Evolutionary conservation across 92 coral and sea anemone species (phyloP), one percentile per base, ranked within the genome.

Genomic region (Palythoa grandiflora): DNA sequence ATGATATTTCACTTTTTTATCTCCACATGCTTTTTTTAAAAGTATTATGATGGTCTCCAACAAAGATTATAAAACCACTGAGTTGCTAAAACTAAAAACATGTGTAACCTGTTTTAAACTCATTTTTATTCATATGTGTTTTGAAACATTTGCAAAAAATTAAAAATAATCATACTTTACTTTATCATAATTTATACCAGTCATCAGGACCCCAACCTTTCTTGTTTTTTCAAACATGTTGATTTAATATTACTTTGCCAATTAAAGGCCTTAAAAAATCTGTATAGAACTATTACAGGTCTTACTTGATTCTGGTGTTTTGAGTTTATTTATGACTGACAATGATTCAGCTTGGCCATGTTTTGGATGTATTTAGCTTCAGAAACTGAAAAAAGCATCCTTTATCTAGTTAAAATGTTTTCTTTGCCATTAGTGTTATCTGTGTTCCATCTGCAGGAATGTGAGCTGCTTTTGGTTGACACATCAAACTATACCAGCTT

Each of bases 371-470:
- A 21, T 74, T 74, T 19, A 19, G 57, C 40, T n/a, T 5, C 37
- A 28, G 37, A 9, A 74, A 54, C 61, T 38, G n/a, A 12, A 21
- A 8, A 50, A 47, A 20, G 44, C 36, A 70, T 36, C 3, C 6
- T 14, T 70, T 63, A 38, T 48, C 38, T 40, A 17, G n/a, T 17
- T 48, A 15, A 50, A 71, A 16, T 81, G 38, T 65, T 81, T 81
- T 63, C 76, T 20, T 81, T 28, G 66, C 7, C 59, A 63, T 80
- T 65, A 81, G 37, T 48, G 36, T 81, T 81, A 81, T 81, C 86
- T 60, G 66, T 66, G 75, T 47, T 48, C 61, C 59, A 81, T 81
- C 86, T 48, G 28, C 73, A 81, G 86, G 76, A 81, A 81, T 81
- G 86, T 81, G 86, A 19, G 44, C 44, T 51, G 16, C 75, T 60